Conservation (phyloP, 2,888 invertebrate species). For the Axea sp. region DNA sequence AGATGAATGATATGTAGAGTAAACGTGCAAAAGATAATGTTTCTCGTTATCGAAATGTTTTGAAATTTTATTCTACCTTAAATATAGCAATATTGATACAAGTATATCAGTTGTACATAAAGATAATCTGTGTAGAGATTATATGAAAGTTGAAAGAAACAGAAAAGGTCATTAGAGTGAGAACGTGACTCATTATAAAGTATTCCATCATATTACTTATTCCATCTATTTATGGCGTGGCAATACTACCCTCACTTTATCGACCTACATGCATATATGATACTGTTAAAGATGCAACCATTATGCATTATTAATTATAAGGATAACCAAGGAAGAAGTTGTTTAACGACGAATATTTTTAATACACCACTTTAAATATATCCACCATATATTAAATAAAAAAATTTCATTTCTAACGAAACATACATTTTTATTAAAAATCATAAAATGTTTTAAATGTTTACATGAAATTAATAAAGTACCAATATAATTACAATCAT, state of each 20-base stretch:
- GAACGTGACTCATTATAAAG: conserved; percentile 33
- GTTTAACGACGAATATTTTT: conserved; percentile 26
- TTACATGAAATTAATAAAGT: too few relatives aligned
- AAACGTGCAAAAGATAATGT: too few relatives aligned
- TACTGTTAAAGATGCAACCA: conserved; percentile 29
- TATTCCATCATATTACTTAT: conserved; percentile 31
- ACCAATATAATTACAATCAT: too few relatives aligned
- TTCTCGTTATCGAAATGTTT: conserved; percentile 3
- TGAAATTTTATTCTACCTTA: conserved; percentile 13
- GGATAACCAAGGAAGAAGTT: conserved; percentile 20
- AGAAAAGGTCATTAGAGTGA: conserved; percentile 34
- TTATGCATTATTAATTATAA: conserved; percentile 41
- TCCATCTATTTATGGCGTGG: conserved; percentile 30
- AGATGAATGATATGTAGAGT: too few relatives aligned
- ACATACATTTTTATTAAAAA: too few relatives aligned
- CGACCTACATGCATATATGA: conserved; percentile 23
- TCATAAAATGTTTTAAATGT: too few relatives aligned
- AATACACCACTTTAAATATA: conserved; percentile 21
- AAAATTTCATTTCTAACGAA: too few relatives aligned
- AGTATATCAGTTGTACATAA: conserved; percentile 13
- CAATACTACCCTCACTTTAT: conserved; percentile 24
- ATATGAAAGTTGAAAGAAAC: conserved; percentile 29
- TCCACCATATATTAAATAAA: conserved; percentile 8
- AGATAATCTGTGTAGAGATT: conserved; percentile 14
- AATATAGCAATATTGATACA: conserved; percentile 12